These are phyloP conservation scores for Pogonus chalceus DNA, from an alignment of 1,140 invertebrate species.

Conservation along the genomic window DNA sequence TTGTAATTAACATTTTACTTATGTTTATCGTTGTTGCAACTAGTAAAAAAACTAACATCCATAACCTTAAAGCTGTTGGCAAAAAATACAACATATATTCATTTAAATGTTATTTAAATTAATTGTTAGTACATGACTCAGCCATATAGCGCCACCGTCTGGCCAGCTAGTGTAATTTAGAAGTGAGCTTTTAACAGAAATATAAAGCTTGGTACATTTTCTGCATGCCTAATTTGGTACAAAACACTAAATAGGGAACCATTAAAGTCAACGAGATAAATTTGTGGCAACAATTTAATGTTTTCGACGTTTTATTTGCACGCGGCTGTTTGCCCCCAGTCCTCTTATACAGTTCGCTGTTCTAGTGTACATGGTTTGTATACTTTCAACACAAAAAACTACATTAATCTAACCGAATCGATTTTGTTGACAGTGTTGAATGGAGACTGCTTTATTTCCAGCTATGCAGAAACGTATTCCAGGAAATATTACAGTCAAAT, in stretches of 20 bases:
- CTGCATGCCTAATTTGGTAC: slow-evolving; percentile 1
- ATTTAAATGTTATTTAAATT: not conserved
- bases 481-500: too few species aligned
- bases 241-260: slow-evolving; percentile 4
- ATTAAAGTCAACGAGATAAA: slow-evolving; percentile 7
- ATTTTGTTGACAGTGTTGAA: not conserved
- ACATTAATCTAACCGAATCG: slow-evolving; percentile 3
- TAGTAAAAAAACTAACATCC: too few species aligned
- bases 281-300: slow-evolving; percentile 6
- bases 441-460: not conserved
- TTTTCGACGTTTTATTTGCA: slow-evolving; percentile 2
- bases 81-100: not conserved
- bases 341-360: not conserved
- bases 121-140: not conserved
- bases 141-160: not conserved
- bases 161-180: not conserved
- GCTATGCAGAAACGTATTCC: too few species aligned
- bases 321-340: not conserved
- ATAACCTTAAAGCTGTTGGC: not conserved
- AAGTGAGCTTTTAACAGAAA: not conserved
- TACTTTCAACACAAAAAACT: not conserved
- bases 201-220: not conserved
- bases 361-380: not conserved
- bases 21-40: too few species aligned
- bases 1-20: too few species aligned